These are phyloP conservation scores for Brachionus paranguensis DNA, from an alignment of 1,140 invertebrate genomes.

Conservation along the genomic window DNA sequence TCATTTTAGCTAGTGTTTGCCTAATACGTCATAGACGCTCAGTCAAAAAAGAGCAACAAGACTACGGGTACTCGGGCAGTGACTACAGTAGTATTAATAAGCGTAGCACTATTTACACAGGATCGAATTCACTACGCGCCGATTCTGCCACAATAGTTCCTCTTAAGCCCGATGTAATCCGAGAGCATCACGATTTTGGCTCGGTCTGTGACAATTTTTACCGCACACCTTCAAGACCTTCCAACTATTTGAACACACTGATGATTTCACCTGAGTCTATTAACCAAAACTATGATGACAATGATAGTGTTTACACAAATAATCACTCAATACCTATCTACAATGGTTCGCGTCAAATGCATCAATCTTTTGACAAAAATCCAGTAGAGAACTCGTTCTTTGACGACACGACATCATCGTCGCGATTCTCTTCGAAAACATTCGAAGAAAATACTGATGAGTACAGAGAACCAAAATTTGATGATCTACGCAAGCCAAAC, in stretches of 20 bases:
- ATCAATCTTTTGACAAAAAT: background rate
- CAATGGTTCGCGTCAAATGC: background rate
- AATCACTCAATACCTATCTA: constrained; percentile 7
- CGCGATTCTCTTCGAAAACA: background rate
- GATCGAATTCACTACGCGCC: background rate
- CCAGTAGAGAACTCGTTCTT: background rate
- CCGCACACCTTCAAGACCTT: constrained; percentile 1
- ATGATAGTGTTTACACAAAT: constrained; percentile 14
- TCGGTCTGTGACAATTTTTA: background rate
- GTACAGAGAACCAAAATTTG: constrained; percentile 32
- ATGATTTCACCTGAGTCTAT: constrained; percentile 21
- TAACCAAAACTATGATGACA: background rate
- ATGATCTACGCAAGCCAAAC: constrained; percentile 24
- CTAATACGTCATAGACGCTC: background rate
- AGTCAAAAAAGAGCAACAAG: background rate
- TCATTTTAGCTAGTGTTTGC: background rate
- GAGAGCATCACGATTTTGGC: constrained; percentile 5
- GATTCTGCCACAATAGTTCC: background rate
- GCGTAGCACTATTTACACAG: constrained; percentile 8
- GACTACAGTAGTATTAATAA: constrained; percentile 38
- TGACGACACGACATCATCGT: background rate
- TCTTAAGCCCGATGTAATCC: background rate
- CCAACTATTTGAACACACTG: constrained; percentile 20
- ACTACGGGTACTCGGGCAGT: background rate
- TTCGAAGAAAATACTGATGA: constrained; percentile 39